Conservation (phyloP, 2,797 vertebrate genomes). For the Emydoidea blandingii region DNA sequence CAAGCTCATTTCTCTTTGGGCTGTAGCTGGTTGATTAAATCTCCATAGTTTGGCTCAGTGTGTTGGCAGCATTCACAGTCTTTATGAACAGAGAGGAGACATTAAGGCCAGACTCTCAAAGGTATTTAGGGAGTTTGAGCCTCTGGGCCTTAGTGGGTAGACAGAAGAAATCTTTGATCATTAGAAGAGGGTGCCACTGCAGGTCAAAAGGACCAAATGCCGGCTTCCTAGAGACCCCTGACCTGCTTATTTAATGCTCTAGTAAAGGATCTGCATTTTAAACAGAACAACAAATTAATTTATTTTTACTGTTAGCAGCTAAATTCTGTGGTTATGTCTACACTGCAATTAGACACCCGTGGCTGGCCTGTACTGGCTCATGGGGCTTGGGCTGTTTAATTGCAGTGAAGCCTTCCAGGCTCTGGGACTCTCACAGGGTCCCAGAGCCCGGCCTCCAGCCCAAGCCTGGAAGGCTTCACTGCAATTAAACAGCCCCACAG, state of each 20-base stretch:
- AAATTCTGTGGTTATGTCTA: not conserved
- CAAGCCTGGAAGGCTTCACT: not conserved
- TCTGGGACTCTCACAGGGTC: not conserved
- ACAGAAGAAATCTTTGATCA: rapidly evolving
- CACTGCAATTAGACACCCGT: not conserved
- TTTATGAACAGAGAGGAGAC: not conserved
- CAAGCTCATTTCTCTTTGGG: rapidly evolving
- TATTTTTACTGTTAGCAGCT: not conserved
- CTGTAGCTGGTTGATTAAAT: not conserved
- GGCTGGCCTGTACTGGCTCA: not conserved
- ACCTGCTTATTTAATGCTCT: not conserved
- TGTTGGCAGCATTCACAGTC: not conserved
- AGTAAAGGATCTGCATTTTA: not conserved
- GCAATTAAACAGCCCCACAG: not conserved
- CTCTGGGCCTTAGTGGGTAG: rapidly evolving
- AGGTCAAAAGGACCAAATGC: not conserved
- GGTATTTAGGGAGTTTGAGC: not conserved
- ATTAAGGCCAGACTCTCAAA: rapidly evolving
- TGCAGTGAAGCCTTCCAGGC: not conserved
- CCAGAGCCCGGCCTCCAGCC: not conserved
- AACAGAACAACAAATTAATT: not conserved
- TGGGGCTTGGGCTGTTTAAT: not conserved
- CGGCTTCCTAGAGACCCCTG: not conserved
- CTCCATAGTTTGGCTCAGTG: not conserved
- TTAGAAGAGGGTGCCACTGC: not conserved